These are phyloP conservation scores for Luperina testacea DNA, from an alignment of 2,888 invertebrate species.

Conservation along the genomic window DNA sequence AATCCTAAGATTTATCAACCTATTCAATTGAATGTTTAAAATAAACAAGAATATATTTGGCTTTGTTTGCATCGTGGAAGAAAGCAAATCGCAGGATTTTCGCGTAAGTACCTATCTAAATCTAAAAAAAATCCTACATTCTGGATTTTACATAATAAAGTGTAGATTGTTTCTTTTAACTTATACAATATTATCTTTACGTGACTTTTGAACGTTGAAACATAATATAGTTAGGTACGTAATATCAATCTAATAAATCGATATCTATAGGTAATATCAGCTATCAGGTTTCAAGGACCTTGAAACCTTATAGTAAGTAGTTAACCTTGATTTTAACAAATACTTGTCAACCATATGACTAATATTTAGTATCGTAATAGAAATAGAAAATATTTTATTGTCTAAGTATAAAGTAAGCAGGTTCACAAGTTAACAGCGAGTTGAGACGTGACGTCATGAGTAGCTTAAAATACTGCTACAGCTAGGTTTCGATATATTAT, in stretches of 20 bases:
- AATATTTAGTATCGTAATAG: neutral
- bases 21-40: conserved; percentile 26
- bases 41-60: conserved; percentile 36
- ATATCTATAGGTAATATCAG: conserved; percentile 23
- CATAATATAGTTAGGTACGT: conserved; percentile 11
- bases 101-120: conserved; percentile 4
- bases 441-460: neutral
- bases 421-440: neutral
- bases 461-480: neutral
- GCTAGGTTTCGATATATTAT: neutral
- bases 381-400: neutral
- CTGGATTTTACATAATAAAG: conserved; percentile 10
- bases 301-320: conserved; percentile 37
- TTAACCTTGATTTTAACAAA: conserved; percentile 28
- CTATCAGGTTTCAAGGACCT: conserved; percentile 54
- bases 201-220: conserved; percentile 34
- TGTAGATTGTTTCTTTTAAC: conserved; percentile 1
- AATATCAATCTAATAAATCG: conserved; percentile 29
- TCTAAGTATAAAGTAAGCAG: too few species aligned
- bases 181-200: conserved; percentile 4
- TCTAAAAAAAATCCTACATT: neutral
- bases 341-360: neutral
- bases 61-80: neutral
- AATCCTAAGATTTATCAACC: conserved; percentile 39
- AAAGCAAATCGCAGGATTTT: conserved; percentile 20